phyloP scores from a whole-genome alignment of 2,888 invertebrate species.

The Hecatera dysodea region DNA sequence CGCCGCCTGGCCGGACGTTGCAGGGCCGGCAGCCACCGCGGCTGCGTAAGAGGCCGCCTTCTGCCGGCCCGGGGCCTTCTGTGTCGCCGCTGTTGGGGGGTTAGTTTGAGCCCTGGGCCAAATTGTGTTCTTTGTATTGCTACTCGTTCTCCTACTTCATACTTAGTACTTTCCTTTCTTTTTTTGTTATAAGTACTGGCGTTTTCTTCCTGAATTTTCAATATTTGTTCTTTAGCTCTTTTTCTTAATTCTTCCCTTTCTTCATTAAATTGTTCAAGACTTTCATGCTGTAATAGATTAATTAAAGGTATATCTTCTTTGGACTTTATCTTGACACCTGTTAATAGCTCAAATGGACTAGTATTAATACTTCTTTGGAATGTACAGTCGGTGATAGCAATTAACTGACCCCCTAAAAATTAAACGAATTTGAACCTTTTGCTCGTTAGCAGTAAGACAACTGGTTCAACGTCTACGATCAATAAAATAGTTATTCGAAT shows the following conservation, averaged over 20 bases:
- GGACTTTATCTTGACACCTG: background rate
- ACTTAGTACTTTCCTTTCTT: background rate
- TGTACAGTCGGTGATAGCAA: too few relatives aligned
- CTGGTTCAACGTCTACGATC: too few relatives aligned
- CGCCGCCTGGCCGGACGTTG: too few relatives aligned
- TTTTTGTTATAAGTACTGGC: background rate
- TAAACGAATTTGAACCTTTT: too few relatives aligned
- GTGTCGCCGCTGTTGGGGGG: too few relatives aligned
- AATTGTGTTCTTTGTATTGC: background rate
- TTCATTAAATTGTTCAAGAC: background rate
- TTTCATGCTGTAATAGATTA: background rate
- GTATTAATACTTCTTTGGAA: background rate
- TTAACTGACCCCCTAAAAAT: too few relatives aligned
- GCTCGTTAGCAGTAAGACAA: too few relatives aligned
- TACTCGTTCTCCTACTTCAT: background rate
- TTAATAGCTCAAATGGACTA: background rate
- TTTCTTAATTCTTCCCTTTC: background rate
- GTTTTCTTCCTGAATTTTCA: background rate
- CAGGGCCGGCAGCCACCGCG: too few relatives aligned
- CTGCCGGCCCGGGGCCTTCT: too few relatives aligned
- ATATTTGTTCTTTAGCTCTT: background rate
- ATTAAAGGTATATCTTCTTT: background rate
- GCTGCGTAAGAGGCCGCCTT: too few relatives aligned
- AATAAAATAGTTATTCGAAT: too few relatives aligned
- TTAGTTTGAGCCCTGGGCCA: background rate